Evolutionary conservation across 1,140 invertebrate genomes (phyloP).

Genomic region (Drosophila auraria): DNA sequence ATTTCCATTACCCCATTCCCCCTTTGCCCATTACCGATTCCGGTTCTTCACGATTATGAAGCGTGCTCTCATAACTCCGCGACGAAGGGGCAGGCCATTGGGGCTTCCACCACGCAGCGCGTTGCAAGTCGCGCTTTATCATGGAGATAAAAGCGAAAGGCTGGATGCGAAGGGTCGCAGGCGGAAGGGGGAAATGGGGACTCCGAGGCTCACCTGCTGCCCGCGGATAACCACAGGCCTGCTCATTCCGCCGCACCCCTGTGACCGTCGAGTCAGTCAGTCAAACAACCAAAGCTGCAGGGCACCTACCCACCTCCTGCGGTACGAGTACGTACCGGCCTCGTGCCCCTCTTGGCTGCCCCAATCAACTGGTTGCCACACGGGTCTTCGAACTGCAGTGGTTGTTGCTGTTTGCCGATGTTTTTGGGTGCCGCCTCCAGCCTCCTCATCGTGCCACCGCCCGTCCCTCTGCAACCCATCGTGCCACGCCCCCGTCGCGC

Average conservation of each 20-base stretch:
- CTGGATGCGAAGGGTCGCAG: background rate
- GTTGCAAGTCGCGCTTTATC: conserved; percentile 81
- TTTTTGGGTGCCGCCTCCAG: conserved; percentile 46
- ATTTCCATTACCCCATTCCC: background rate
- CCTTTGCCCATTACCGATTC: background rate
- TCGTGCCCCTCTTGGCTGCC: conserved; percentile 39
- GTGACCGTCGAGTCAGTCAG: conserved; percentile 51
- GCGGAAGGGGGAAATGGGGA: background rate
- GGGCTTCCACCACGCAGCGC: conserved; percentile 65
- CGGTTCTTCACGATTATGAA: conserved; percentile 54
- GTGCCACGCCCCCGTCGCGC: conserved; percentile 52
- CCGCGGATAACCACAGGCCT: conserved; percentile 64
- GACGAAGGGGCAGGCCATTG: conserved; percentile 12
- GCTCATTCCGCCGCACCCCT: conserved; percentile 5
- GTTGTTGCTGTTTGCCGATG: conserved; percentile 35
- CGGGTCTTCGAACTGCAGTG: conserved; percentile 39
- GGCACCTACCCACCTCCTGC: conserved; percentile 33
- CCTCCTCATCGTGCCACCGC: background rate
- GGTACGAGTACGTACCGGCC: background rate
- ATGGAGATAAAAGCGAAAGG: conserved; percentile 69
- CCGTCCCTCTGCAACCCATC: background rate
- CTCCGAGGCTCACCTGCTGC: conserved; percentile 58
- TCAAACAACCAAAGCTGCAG: conserved; percentile 64
- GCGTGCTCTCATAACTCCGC: conserved; percentile 68
- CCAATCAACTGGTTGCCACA: conserved; percentile 79